A percentile compares a stretch with the other conserved stretches of the same genome.
These are phyloP conservation scores for Podilymbus podiceps DNA, from an alignment of 2,113 vertebrate genomes.

Conservation along the genomic window DNA sequence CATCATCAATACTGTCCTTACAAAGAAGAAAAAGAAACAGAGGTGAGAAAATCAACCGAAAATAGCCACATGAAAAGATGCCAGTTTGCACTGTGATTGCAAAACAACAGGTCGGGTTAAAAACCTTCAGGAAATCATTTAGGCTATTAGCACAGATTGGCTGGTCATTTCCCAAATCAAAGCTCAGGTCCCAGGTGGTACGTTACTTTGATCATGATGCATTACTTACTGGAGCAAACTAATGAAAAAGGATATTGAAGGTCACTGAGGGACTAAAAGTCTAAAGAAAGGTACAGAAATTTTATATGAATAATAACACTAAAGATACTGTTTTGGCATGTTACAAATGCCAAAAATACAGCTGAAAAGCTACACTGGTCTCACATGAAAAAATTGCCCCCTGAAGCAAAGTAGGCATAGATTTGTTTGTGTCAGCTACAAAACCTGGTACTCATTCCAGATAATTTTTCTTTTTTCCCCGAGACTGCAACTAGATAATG, in stretches of 20 bases:
- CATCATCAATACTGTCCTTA: background rate
- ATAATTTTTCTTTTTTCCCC: background rate
- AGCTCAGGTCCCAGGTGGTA: background rate
- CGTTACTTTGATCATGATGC: background rate
- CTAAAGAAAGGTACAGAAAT: background rate
- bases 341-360: background rate
- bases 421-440: background rate
- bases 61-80: accelerated
- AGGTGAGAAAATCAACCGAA: background rate
- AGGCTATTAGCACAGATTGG: background rate
- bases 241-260: background rate
- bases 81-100: background rate
- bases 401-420: background rate
- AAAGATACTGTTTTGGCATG: background rate
- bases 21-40: background rate
- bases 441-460: background rate
- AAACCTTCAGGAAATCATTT: background rate
- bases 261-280: background rate
- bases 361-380: background rate
- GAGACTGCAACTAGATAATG: background rate
- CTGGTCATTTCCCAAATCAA: background rate
- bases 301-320: background rate
- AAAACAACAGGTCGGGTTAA: background rate
- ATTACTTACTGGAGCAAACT: background rate
- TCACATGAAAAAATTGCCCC: background rate